phyloP scores from a whole-genome alignment of 92 coral and sea anemone genomes.

The Palythoa caribaeorum region DNA sequence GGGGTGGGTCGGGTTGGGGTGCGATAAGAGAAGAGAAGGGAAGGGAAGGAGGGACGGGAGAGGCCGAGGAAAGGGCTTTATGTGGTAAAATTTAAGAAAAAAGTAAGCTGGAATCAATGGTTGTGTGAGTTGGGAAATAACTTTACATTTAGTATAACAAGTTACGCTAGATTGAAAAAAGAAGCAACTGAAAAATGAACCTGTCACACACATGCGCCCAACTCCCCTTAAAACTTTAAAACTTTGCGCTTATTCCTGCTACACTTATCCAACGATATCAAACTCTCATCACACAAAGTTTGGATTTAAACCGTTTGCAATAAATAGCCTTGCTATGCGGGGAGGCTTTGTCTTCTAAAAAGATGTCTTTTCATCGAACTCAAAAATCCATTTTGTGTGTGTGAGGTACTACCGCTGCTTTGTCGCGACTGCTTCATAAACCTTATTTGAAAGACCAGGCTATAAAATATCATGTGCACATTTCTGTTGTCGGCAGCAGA shows the following conservation, averaged over 20 bases:
- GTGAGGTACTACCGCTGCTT: slow-evolving; percentile 54
- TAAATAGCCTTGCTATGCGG: slow-evolving; percentile 29
- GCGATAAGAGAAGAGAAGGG: too few species aligned
- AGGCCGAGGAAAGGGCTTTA: too few species aligned
- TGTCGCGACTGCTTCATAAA: slow-evolving; percentile 83
- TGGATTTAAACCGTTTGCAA: not conserved
- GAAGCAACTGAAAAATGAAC: too few species aligned
- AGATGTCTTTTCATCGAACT: slow-evolving; percentile 82
- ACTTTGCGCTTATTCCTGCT: not conserved
- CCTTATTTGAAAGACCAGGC: slow-evolving; percentile 88
- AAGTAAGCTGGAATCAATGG: too few species aligned
- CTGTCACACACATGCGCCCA: too few species aligned
- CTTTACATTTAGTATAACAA: too few species aligned
- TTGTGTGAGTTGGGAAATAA: too few species aligned
- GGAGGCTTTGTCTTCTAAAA: slow-evolving; percentile 77
- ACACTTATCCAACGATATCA: not conserved
- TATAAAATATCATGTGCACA: slow-evolving; percentile 90
- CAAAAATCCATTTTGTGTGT: slow-evolving; percentile 79
- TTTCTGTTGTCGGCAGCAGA: slow-evolving; percentile 93
- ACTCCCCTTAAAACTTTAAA: too few species aligned
- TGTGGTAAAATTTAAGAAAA: too few species aligned
- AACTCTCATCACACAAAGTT: not conserved
- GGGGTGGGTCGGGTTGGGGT: too few species aligned
- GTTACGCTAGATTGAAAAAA: too few species aligned
- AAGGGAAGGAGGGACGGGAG: too few species aligned